These are phyloP conservation scores for Drosophila ironensis DNA, from an alignment of 1,140 invertebrate species.

Conservation along the genomic window DNA sequence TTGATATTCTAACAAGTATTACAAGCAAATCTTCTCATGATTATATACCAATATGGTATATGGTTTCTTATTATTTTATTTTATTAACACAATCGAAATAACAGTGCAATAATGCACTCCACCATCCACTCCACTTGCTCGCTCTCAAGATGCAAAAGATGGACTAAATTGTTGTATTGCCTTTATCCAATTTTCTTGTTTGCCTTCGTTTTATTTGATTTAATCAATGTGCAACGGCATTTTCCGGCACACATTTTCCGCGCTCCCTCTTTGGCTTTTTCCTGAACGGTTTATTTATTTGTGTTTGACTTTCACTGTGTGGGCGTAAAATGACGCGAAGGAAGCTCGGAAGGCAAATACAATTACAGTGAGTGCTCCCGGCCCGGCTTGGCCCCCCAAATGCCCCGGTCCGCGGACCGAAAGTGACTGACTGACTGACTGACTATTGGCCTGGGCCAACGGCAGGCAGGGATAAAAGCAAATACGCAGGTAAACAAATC, in stretches of 20 bases:
- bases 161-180: slow-evolving; percentile 24
- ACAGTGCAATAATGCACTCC: no score
- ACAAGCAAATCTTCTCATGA: no score
- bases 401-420: not conserved
- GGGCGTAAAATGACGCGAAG: slow-evolving; percentile 55
- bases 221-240: slow-evolving; percentile 59
- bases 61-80: no score
- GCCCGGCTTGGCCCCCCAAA: slow-evolving; percentile 2
- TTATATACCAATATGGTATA: no score
- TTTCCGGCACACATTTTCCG: slow-evolving; percentile 29
- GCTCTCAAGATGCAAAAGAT: slow-evolving; percentile 1
- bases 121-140: no score
- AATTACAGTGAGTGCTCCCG: slow-evolving; percentile 74
- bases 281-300: slow-evolving; percentile 70
- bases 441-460: slow-evolving; percentile 18
- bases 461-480: slow-evolving; percentile 66
- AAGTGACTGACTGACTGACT: no score
- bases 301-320: slow-evolving; percentile 69
- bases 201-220: slow-evolving; percentile 68
- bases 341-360: slow-evolving; percentile 72
- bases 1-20: no score
- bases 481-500: slow-evolving; percentile 75
- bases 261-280: slow-evolving; percentile 18
- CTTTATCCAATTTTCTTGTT: slow-evolving; percentile 69
- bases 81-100: not conserved